Conservation (phyloP, 2,797 vertebrate genomes). For the Coregonus suidteri region DNA sequence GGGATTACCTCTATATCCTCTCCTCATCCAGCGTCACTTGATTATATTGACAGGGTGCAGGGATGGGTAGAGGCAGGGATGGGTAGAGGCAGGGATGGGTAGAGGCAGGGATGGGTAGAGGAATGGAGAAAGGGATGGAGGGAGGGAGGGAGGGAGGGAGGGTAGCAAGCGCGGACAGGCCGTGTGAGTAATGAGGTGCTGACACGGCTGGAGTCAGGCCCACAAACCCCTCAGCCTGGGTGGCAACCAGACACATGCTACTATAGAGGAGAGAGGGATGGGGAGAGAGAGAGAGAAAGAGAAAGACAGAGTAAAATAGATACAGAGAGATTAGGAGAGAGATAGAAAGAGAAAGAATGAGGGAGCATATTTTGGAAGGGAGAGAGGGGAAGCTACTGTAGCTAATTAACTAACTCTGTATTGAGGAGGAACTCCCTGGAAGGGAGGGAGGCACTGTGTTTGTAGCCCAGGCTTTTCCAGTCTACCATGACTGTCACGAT, state of each 20-base stretch:
- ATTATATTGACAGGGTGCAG: neutral
- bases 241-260: neutral
- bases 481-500: too few species aligned
- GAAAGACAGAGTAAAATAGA: too few species aligned
- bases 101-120: neutral
- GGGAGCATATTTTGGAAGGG: neutral
- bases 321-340: too few species aligned
- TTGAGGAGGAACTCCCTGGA: too few species aligned
- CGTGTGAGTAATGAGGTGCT: neutral
- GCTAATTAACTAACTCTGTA: too few species aligned
- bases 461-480: too few species aligned
- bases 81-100: neutral
- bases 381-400: neutral
- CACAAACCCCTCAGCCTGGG: neutral
- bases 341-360: too few species aligned
- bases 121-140: neutral
- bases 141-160: neutral
- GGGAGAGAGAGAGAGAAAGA: neutral
- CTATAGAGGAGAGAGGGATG: neutral
- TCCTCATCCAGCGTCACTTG: neutral
- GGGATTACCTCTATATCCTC: conserved; percentile 5
- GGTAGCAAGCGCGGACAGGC: neutral
- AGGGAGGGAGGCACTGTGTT: too few species aligned
- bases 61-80: neutral
- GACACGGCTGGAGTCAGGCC: neutral